Base-by-base conservation (phyloP, 2,113 vertebrate species). In the Hippoglossus stenolepis region DNA sequence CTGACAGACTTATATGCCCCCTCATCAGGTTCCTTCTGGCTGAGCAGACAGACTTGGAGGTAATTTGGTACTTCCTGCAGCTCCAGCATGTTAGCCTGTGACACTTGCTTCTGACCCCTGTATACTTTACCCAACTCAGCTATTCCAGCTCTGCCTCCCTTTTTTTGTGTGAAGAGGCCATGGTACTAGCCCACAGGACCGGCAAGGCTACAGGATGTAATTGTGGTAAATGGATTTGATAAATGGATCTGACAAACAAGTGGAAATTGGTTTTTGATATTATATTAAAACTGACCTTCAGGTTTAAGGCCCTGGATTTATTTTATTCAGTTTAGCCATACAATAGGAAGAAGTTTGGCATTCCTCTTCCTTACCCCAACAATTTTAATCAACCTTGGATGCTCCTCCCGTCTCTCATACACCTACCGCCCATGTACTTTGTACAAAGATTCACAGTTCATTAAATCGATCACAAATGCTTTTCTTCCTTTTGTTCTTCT, bases 261-360 rank as follows among this genome's bases (percentile, higher is more conserved):
- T 94, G 90, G 93, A 95, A 96, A 96, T 96, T 95, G 93, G 77
- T 93, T 96, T 93, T 94, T 94, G 92, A 94, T 95, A 91, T 88
- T 92, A 79, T 94, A 95, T 96, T 95, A 95, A 95, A 95, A 85
- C 82, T 95, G 96, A 95, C 95, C 94, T 96, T 95, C 93, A 92
- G 87, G 80, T 95, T 94, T 93, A 95, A 93, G 85, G 77, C 89
- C 82, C 79, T 79, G 91, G 84, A 94, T 95, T 93, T 93, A 82
- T 93, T 88, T 93, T 91, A 94, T 91, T 92, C 86, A 90, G 68
- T 82, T 76, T 73, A 74, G 73, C 82, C 79, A 56, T 79, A 91
- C 77, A 85, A 70, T 58, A 72, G 58, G 79, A 18, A 80, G 49
- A 40, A 56, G 76, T 80, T 84, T 38, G 62, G 20, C 18, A 70